phyloP scores from a whole-genome alignment of 92 coral and sea anemone genomes.

The Porites lobata region DNA sequence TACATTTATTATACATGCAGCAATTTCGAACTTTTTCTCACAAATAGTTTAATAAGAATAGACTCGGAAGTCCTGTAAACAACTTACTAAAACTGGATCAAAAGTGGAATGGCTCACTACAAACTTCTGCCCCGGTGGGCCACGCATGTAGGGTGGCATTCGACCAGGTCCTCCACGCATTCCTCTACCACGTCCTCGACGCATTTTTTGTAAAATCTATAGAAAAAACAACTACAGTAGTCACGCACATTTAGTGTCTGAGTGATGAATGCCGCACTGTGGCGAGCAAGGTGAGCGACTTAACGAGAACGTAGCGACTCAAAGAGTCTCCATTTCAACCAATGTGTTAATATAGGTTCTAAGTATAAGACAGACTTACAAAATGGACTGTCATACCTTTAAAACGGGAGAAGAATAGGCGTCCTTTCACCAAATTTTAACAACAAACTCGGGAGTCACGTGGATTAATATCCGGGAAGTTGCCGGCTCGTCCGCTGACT shows the following conservation, averaged over 20 bases:
- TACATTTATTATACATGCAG: too few relatives aligned
- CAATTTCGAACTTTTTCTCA: too few relatives aligned
- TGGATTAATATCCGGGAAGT: conserved; percentile 37
- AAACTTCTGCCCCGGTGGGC: conserved; percentile 91
- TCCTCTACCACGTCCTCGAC: conserved; percentile 77
- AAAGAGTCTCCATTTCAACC: neutral
- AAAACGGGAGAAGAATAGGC: neutral
- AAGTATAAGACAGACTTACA: neutral
- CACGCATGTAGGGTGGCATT: conserved; percentile 87
- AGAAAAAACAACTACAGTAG: neutral
- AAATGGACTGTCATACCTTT: neutral
- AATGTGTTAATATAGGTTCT: neutral
- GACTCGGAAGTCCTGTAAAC: neutral
- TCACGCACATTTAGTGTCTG: neutral
- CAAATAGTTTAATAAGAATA: too few relatives aligned
- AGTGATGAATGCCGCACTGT: neutral
- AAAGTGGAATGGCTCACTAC: conserved; percentile 95
- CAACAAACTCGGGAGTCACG: conserved; percentile 19
- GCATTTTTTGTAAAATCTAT: conserved; percentile 34
- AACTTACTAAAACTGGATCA: conserved; percentile 88
- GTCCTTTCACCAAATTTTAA: neutral
- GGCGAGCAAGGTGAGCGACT: neutral
- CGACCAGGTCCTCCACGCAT: conserved; percentile 97
- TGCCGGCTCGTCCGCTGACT: conserved; percentile 15
- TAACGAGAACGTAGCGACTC: neutral